These are phyloP conservation scores for Acanthosepion esculentum DNA, from an alignment of 2,888 invertebrate genomes.

Conservation along the genomic window DNA sequence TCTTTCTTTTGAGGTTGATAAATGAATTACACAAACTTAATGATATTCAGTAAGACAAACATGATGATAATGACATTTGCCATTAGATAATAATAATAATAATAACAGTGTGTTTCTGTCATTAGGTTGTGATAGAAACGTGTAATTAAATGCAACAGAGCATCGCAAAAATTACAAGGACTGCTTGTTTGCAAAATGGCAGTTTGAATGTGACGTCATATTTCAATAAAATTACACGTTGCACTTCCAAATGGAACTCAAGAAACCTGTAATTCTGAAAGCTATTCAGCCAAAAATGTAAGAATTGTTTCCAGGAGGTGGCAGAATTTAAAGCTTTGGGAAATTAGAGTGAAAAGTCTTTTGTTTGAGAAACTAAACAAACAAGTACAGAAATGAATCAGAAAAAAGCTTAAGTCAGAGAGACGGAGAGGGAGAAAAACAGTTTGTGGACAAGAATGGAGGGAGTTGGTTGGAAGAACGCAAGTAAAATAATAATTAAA, in stretches of 20 bases:
- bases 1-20: not conserved
- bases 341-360: not conserved
- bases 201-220: conserved; percentile 33
- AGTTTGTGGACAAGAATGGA: not conserved
- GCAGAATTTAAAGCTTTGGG: not conserved
- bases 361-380: not conserved
- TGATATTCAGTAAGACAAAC: conserved; percentile 13
- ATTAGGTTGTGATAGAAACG: not conserved
- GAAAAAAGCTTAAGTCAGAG: not conserved
- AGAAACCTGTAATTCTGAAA: conserved; percentile 13
- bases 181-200: not conserved
- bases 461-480: not conserved
- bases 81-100: not conserved
- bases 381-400: not conserved
- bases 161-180: not conserved
- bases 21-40: not conserved
- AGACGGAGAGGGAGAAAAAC: not conserved
- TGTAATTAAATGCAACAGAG: conserved; percentile 23
- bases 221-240: not conserved
- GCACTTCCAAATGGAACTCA: not conserved
- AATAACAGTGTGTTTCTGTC: not conserved
- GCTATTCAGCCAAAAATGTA: not conserved
- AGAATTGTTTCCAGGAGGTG: not conserved
- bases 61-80: conserved; percentile 17
- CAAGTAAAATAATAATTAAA: conserved; percentile 1